Percentiles rank a stretch among this genome's conserved stretches.
phyloP scores from a whole-genome alignment of 2,888 invertebrate genomes.

The Charanyca ferruginea region DNA sequence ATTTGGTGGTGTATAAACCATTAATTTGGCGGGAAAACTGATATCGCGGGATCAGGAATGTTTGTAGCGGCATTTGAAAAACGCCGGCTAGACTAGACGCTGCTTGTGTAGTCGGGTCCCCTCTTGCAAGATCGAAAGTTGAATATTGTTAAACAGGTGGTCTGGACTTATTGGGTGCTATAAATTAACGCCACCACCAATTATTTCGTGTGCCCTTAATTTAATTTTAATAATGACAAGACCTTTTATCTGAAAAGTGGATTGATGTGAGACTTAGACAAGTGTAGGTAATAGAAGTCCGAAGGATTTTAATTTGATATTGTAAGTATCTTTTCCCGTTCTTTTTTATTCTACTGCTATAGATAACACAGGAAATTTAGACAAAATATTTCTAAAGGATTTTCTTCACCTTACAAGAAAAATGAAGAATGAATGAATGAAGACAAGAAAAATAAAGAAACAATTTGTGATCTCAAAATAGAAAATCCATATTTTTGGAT shows the following conservation, averaged over 20 bases:
- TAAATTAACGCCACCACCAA: slow-evolving; percentile 8
- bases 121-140: slow-evolving; percentile 63
- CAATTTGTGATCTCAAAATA: no score
- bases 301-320: slow-evolving; percentile 52
- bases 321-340: slow-evolving; percentile 45
- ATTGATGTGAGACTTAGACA: slow-evolving; percentile 49
- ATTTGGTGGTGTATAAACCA: slow-evolving; percentile 22
- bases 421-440: no score
- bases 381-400: no score
- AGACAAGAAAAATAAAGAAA: no score
- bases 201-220: neutral
- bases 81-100: slow-evolving; percentile 74
- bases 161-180: slow-evolving; percentile 14
- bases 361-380: neutral
- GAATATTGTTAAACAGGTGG: slow-evolving; percentile 59
- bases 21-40: slow-evolving; percentile 72
- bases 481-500: no score
- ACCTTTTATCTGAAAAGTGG: slow-evolving; percentile 35
- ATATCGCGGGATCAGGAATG: slow-evolving; percentile 56
- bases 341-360: neutral
- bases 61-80: slow-evolving; percentile 74
- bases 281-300: slow-evolving; percentile 39
- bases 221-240: slow-evolving; percentile 17
- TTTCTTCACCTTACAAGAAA: no score
- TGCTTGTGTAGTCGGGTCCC: slow-evolving; percentile 54